These are phyloP conservation scores for Sebastes vulpes DNA, from an alignment of 2,797 vertebrate species.

Conservation along the genomic window DNA sequence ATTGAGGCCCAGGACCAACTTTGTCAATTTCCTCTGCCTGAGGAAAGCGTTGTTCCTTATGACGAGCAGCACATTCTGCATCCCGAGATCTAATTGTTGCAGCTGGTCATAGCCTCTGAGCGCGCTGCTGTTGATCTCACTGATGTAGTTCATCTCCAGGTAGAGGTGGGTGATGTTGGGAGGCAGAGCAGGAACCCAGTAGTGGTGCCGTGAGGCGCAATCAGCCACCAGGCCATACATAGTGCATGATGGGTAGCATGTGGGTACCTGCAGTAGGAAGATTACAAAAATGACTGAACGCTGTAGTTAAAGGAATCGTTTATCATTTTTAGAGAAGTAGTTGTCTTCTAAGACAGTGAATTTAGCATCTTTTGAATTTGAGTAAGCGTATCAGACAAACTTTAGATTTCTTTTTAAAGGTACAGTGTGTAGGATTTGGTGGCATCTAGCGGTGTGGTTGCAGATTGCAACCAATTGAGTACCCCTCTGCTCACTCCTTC, in stretches of 20 bases:
- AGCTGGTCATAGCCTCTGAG: slow-evolving; percentile 83
- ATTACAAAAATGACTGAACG: background rate
- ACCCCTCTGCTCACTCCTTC: too few species aligned
- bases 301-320: background rate
- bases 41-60: slow-evolving; percentile 87
- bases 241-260: slow-evolving; percentile 64
- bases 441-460: too few species aligned
- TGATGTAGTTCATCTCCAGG: slow-evolving; percentile 85
- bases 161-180: slow-evolving; percentile 74
- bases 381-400: background rate
- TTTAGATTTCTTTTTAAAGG: background rate
- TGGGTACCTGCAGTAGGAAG: slow-evolving; percentile 39
- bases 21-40: slow-evolving; percentile 79
- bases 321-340: background rate
- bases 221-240: slow-evolving; percentile 35
- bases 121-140: slow-evolving; percentile 75
- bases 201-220: slow-evolving; percentile 66
- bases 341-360: background rate
- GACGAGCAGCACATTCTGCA: slow-evolving; percentile 67
- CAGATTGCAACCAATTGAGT: too few species aligned
- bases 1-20: slow-evolving; percentile 83
- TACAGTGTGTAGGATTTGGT: background rate
- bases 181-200: slow-evolving; percentile 84
- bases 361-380: background rate
- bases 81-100: slow-evolving; percentile 75